Evolutionary conservation across 2,113 vertebrate genomes (phyloP).

Genomic region (Rhipidura dahli): DNA sequence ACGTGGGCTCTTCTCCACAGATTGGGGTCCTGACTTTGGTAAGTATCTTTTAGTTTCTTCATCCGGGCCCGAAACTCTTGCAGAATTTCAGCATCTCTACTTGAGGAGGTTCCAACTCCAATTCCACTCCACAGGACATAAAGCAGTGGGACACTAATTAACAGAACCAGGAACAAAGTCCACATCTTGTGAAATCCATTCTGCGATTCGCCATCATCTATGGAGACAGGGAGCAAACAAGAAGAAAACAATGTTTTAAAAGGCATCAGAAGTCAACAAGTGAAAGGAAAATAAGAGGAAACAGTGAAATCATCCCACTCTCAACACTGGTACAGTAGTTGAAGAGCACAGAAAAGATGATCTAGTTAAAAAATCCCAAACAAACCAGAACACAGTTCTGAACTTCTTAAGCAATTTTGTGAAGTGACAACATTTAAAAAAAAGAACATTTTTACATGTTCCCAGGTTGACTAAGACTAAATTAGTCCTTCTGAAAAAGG

Average conservation of each 20-base stretch:
- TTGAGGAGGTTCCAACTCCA: background rate
- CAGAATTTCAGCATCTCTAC: conserved; percentile 36
- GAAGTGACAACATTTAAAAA: background rate
- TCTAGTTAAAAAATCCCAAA: background rate
- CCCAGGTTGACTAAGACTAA: background rate
- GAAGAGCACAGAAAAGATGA: background rate
- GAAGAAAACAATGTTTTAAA: background rate
- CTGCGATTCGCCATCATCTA: background rate
- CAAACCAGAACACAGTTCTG: background rate
- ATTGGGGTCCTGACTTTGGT: conserved; percentile 78
- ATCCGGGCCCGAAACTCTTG: conserved; percentile 70
- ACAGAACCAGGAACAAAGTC: background rate
- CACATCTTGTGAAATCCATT: background rate
- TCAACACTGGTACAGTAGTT: background rate
- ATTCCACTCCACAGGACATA: background rate
- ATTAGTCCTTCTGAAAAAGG: background rate
- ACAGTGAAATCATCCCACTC: background rate
- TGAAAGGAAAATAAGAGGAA: background rate
- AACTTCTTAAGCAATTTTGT: background rate
- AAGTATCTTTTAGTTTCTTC: conserved; percentile 68
- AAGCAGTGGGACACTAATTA: background rate
- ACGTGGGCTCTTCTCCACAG: conserved; percentile 83
- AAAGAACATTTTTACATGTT: background rate
- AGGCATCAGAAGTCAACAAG: background rate
- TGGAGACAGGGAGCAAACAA: background rate